Percentiles rank a stretch among this genome's conserved stretches.
Evolutionary conservation across 2,888 invertebrate genomes (phyloP).

Genomic region (Lymantria monacha): DNA sequence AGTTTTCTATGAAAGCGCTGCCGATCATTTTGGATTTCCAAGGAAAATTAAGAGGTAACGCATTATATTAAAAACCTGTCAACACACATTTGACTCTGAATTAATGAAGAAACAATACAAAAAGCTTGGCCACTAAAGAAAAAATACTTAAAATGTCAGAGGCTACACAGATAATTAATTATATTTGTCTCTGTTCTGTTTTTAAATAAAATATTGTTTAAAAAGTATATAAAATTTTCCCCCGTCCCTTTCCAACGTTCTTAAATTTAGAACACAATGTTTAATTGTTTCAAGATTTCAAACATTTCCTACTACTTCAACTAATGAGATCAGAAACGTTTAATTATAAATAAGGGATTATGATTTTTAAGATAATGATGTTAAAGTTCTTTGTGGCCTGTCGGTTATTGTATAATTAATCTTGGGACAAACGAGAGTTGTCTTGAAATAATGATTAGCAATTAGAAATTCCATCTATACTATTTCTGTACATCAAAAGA

Average conservation of each 20-base stretch:
- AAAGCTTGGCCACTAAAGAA: too few relatives aligned
- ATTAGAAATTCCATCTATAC: conserved; percentile 17
- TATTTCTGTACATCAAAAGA: conserved; percentile 18
- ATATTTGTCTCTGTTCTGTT: background rate
- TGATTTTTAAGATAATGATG: background rate
- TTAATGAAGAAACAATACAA: too few relatives aligned
- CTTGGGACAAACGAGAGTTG: conserved; percentile 10
- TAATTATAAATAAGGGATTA: conserved; percentile 3
- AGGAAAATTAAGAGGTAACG: too few relatives aligned
- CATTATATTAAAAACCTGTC: too few relatives aligned
- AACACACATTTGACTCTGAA: too few relatives aligned
- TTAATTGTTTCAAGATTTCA: conserved; percentile 27
- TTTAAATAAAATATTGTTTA: background rate
- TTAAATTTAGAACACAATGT: conserved; percentile 14
- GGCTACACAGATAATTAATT: background rate
- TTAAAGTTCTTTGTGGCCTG: conserved; percentile 5
- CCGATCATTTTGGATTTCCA: too few relatives aligned
- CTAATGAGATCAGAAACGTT: conserved; percentile 18
- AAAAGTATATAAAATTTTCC: background rate
- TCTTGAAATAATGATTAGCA: conserved; percentile 26
- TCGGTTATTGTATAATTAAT: conserved; percentile 12
- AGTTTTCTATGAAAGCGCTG: too few relatives aligned
- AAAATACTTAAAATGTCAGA: too few relatives aligned
- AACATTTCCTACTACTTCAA: conserved; percentile 14
- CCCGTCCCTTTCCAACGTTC: conserved; percentile 10